Evolutionary conservation across 2,888 invertebrate genomes (phyloP), one percentile per base, ranked within the genome.

Genomic region (Alitta virens): DNA sequence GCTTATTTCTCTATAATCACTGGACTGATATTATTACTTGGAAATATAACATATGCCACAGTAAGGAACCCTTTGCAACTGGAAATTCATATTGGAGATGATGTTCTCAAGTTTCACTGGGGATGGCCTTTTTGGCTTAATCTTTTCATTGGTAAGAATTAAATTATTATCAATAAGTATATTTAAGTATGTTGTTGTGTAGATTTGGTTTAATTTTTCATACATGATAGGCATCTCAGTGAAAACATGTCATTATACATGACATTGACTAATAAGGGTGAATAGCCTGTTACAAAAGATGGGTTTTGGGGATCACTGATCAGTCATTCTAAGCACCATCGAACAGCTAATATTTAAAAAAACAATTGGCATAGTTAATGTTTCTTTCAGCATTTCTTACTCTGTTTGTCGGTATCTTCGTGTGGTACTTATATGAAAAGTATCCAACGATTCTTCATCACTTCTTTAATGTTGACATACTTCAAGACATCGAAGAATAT

Each of bases 371-470:
- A n/a, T n/a, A n/a, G n/a, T n/a, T n/a, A n/a, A n/a, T n/a, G n/a
- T n/a, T 12, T 33, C 33, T 33, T 33, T 12, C 33, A 33, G 33
- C 33, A 7, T 33, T 33, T 33, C 7, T 33, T 12, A 92, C 93
- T 79, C 81, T 92, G 40, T 82, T 91, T 52, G 87, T 89, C 18
- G 95, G 95, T 12, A 83, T 90, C 21, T 83, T 91, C 56, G 91
- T 95, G 69, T 90, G 91, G 9, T 87, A 90, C 14, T 86, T 95
- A 68, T 92, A 92, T 82, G 85, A 92, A 75, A 87, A 93, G 69
- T 92, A 90, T 85, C 94, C 94, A 3, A 92, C 94, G 82, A 89
- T 90, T 72, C 94, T 95, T 84, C 92, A 93, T 50, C 94, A 94
- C 0, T 91, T 94, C 69, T 84, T 93, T 62, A 92, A 92, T 82